Evolutionary conservation across 2,113 vertebrate genomes (phyloP).

Genomic region (Rhagologus leucostigma): DNA sequence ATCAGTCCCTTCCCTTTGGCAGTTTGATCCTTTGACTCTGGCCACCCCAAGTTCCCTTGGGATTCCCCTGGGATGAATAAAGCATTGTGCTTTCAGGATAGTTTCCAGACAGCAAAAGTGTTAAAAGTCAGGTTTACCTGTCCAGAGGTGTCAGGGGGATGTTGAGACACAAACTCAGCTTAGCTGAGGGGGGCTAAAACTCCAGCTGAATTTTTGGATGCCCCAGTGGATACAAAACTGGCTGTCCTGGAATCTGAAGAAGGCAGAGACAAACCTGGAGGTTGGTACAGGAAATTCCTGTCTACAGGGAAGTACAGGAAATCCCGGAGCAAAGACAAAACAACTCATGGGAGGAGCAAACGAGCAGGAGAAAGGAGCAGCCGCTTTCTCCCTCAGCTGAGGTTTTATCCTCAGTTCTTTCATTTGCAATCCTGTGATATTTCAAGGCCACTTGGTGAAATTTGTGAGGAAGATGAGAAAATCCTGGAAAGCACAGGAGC

Average conservation of each 20-base stretch:
- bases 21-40: neutral
- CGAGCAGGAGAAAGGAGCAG: neutral
- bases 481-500: neutral
- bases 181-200: neutral
- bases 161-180: neutral
- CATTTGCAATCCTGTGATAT: neutral
- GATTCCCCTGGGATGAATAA: neutral
- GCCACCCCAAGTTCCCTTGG: neutral
- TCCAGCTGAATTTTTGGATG: neutral
- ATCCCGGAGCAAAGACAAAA: neutral
- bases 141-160: neutral
- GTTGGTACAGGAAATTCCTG: conserved; percentile 25
- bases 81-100: neutral
- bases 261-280: neutral
- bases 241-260: neutral
- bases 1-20: neutral
- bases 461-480: neutral
- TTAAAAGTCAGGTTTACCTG: neutral
- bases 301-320: neutral
- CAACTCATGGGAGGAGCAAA: neutral
- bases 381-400: neutral
- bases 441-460: neutral
- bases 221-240: neutral
- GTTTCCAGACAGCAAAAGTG: neutral
- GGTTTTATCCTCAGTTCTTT: neutral